Evolutionary conservation across 2,113 vertebrate genomes (phyloP).

Genomic region (Rhinolophus ferrumequinum): DNA sequence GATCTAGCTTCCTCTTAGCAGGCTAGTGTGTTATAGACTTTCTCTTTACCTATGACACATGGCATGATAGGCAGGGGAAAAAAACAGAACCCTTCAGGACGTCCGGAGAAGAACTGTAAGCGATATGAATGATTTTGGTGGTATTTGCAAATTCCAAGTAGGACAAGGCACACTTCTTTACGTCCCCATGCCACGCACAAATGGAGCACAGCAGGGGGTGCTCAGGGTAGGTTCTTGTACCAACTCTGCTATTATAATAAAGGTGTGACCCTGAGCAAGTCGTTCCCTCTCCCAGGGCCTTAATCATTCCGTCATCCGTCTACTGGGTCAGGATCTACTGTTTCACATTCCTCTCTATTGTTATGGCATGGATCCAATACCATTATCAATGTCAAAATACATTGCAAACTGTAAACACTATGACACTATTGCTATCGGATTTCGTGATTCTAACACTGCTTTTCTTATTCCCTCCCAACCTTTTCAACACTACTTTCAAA

Average conservation of each 20-base stretch:
- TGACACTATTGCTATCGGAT: not conserved
- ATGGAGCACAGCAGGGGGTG: not conserved
- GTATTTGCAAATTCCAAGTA: not conserved
- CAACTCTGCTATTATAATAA: not conserved
- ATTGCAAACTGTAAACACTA: not conserved
- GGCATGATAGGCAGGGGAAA: not conserved
- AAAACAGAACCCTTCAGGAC: not conserved
- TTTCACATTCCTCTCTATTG: not conserved
- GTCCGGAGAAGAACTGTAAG: not conserved
- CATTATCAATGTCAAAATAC: not conserved
- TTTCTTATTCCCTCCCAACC: not conserved
- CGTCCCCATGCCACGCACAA: not conserved
- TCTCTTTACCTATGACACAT: not conserved
- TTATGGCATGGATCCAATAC: not conserved
- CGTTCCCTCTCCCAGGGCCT: not conserved
- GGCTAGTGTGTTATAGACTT: not conserved
- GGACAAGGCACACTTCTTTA: not conserved
- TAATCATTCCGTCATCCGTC: not conserved
- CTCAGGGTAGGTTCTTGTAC: not conserved
- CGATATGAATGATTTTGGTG: not conserved
- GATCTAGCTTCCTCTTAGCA: not conserved
- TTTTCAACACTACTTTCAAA: not conserved
- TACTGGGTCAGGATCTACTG: not conserved
- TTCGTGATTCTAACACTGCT: not conserved
- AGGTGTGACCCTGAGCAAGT: not conserved